Percentiles rank a stretch among this genome's conserved stretches.
Conservation (phyloP, 2,888 invertebrate genomes). For the Serripes groenlandicus region DNA sequence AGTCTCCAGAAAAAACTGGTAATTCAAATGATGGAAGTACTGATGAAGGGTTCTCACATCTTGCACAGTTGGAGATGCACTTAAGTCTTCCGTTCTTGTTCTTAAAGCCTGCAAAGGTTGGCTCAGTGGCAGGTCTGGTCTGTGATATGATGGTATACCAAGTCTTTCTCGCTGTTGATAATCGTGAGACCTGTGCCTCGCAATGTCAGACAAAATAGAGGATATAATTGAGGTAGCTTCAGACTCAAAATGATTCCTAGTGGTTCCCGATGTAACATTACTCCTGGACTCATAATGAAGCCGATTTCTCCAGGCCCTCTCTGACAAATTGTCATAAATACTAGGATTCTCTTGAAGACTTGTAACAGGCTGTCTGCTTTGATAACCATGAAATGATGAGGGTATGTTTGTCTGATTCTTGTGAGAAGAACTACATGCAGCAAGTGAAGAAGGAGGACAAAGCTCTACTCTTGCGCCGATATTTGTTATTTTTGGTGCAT, state of each 20-base stretch:
- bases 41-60: background rate
- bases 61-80: background rate
- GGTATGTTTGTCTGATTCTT: too few relatives aligned
- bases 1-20: constrained; percentile 52
- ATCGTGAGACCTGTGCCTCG: background rate
- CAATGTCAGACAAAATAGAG: constrained; percentile 21
- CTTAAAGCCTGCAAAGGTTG: background rate
- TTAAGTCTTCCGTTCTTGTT: background rate
- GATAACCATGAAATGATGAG: background rate
- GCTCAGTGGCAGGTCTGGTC: background rate
- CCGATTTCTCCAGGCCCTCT: constrained; percentile 38
- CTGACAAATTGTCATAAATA: constrained; percentile 31
- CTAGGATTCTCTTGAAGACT: constrained; percentile 29
- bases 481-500: too few relatives aligned
- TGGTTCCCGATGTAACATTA: background rate
- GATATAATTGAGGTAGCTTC: constrained; percentile 19
- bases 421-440: too few relatives aligned
- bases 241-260: background rate
- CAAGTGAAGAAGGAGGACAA: too few relatives aligned
- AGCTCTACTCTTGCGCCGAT: too few relatives aligned
- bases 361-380: background rate
- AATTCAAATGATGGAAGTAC: constrained; percentile 43
- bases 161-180: background rate
- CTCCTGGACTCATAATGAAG: constrained; percentile 5
- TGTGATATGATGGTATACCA: background rate